A percentile compares a stretch with the other conserved stretches of the same genome.
Evolutionary conservation across 2,797 vertebrate genomes (phyloP).

Genomic region (Mus spretus): DNA sequence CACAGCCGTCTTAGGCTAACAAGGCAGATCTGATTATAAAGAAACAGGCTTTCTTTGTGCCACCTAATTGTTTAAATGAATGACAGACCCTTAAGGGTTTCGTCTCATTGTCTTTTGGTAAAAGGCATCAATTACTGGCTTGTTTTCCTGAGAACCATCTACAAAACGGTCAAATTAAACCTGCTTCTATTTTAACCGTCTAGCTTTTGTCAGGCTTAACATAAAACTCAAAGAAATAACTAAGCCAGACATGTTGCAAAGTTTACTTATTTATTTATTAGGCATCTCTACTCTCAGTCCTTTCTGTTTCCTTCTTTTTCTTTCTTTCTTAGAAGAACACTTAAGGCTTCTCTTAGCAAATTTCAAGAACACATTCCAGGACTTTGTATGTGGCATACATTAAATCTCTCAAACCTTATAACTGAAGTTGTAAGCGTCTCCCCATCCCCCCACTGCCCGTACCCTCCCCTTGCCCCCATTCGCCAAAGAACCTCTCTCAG

Average conservation of each 20-base stretch:
- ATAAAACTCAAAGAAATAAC: conserved; percentile 41
- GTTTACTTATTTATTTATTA: conserved; percentile 20
- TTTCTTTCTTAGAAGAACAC: background rate
- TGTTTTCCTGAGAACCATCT: conserved; percentile 54
- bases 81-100: conserved; percentile 39
- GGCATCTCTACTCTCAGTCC: background rate
- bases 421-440: background rate
- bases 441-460: background rate
- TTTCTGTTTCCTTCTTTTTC: background rate
- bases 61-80: conserved; percentile 57
- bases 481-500: background rate
- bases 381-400: background rate
- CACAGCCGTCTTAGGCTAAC: background rate
- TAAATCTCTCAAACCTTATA: background rate
- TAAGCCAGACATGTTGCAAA: background rate
- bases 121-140: conserved; percentile 65
- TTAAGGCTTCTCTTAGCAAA: background rate
- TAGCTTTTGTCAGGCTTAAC: conserved; percentile 47
- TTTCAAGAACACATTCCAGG: background rate
- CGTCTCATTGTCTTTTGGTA: conserved; percentile 50
- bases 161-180: conserved; percentile 63
- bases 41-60: conserved; percentile 16
- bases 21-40: background rate
- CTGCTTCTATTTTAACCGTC: conserved; percentile 69
- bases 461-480: background rate